Evolutionary conservation across 1,140 invertebrate genomes (phyloP), one percentile per base, ranked within the genome.

Genomic region (Trichomalopsis sarcophagae): DNA sequence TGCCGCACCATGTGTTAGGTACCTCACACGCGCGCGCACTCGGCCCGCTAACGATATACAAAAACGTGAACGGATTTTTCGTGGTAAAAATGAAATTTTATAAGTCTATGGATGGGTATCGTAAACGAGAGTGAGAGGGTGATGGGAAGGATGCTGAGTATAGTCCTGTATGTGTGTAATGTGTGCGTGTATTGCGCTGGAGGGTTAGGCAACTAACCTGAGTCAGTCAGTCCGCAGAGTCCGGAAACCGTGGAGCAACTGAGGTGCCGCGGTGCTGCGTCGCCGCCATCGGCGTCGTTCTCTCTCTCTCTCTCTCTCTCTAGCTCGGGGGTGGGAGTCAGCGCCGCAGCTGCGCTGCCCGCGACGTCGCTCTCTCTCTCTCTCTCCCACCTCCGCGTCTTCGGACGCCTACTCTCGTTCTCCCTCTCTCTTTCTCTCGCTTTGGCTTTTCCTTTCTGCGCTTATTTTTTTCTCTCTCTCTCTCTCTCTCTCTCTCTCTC

Each of bases 211-310:
- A 55, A 87, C 87, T 89, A 87, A 87, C 88, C 87, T 87, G 55
- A 62, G 85, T 87, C 84, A 82, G 87, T 89, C 88, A 84, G 87
- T 89, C 87, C 86, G 88, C 86, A 87, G 87, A 88, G 88, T 89
- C 87, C 89, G 87, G 87, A 89, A 88, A 89, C 87, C 86, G 85
- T 87, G 89, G 88, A 88, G 87, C 88, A 87, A 89, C 89, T 89
- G 89, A 88, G 83, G 84, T 62, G 55, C 55, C 55, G 55, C 86
- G 79, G 85, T 82, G 81, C 23, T 73, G 84, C 36, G 73, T 83
- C 62, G 82, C 68, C 79, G 66, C 79, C 79, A 73, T 69, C 68
- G 79, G 36, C 68, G 68, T 27, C 68, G 68, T n/a, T 27, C 66
- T 27, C 9, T 23, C 5, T n/a, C 66, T n/a, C 66, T 69, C 66